These are phyloP conservation scores for Peromyscus aztecus DNA, from an alignment of 2,797 vertebrate genomes.

Conservation along the genomic window DNA sequence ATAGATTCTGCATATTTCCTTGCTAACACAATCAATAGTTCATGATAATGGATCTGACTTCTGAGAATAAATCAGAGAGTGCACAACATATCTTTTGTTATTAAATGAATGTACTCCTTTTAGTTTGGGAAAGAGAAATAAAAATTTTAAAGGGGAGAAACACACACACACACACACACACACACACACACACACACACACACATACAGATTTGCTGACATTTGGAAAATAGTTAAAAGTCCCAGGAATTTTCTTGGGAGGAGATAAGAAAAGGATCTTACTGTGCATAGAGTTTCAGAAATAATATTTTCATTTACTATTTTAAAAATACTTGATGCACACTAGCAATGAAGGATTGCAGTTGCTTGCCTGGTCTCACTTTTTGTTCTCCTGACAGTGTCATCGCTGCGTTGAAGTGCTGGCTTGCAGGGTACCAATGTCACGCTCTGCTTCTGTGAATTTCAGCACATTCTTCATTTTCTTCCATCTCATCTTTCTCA, in stretches of 20 bases:
- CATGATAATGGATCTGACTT: background rate
- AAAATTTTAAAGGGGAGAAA: background rate
- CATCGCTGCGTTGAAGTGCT: background rate
- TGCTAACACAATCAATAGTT: background rate
- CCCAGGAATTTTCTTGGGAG: background rate
- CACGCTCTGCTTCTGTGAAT: background rate
- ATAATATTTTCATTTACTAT: background rate
- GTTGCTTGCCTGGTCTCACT: background rate
- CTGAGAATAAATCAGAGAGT: background rate
- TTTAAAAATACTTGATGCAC: background rate
- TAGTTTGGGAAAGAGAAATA: background rate
- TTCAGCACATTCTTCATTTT: background rate
- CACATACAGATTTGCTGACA: background rate
- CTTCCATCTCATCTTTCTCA: background rate
- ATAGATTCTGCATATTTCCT: background rate
- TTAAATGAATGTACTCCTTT: background rate
- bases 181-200: background rate
- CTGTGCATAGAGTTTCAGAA: background rate
- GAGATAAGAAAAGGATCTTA: background rate
- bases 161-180: background rate
- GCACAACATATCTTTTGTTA: background rate
- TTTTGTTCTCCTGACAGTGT: background rate
- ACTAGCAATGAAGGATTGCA: background rate
- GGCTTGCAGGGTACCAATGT: background rate
- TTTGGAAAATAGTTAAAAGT: background rate